Conservation (phyloP, 2,888 invertebrate species). For the Pristionchus maxplancki region DNA sequence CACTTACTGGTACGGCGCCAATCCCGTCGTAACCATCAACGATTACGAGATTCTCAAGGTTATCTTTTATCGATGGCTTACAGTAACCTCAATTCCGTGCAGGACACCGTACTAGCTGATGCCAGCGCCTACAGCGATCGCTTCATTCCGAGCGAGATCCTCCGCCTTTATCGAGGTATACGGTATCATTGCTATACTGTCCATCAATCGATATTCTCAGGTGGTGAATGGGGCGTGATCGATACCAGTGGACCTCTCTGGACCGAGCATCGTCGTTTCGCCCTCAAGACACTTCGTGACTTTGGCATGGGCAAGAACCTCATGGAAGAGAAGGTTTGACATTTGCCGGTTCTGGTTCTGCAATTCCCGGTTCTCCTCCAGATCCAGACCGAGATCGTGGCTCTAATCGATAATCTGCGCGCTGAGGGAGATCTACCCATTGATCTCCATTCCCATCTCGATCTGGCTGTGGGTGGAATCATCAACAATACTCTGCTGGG, state of each 20-base stretch:
- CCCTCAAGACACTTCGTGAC: not conserved
- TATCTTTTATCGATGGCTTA: not conserved
- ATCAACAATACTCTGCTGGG: slow-evolving; percentile 22
- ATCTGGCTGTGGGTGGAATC: slow-evolving; percentile 32
- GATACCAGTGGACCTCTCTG: slow-evolving; percentile 46
- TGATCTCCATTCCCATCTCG: slow-evolving; percentile 10
- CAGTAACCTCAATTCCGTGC: not conserved
- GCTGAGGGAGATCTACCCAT: not conserved
- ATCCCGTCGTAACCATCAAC: slow-evolving; percentile 44
- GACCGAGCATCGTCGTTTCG: slow-evolving; percentile 36
- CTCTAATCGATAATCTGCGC: slow-evolving; percentile 17
- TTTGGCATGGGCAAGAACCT: slow-evolving; percentile 47
- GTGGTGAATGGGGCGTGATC: slow-evolving; percentile 44
- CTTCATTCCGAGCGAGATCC: slow-evolving; percentile 40
- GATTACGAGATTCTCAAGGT: slow-evolving; percentile 39
- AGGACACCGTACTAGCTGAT: slow-evolving; percentile 22
- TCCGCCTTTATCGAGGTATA: slow-evolving; percentile 24
- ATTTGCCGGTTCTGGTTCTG: not conserved
- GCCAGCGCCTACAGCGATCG: slow-evolving; percentile 30
- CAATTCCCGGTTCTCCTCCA: not conserved
- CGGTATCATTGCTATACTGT: not conserved
- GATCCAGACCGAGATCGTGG: slow-evolving; percentile 31
- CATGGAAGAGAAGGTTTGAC: slow-evolving; percentile 12
- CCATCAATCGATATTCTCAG: not conserved
- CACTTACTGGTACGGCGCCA: slow-evolving; percentile 46